These are phyloP conservation scores for Paramuricea clavata DNA, from an alignment of 92 coral and sea anemone genomes.

Conservation along the genomic window DNA sequence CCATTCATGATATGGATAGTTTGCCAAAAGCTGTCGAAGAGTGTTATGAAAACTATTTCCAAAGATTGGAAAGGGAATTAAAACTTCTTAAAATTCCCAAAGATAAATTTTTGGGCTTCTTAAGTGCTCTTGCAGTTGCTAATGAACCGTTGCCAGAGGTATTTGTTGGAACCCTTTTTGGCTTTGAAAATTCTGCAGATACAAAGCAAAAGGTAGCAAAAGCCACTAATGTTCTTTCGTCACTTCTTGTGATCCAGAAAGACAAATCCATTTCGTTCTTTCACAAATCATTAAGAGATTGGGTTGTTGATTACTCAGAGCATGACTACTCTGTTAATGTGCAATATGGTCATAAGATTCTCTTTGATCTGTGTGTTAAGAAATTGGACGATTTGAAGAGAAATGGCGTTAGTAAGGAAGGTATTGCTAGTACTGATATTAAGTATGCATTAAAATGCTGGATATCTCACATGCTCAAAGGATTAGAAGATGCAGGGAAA, in stretches of 20 bases:
- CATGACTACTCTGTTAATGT: conserved; percentile 60
- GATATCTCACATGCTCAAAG: conserved; percentile 54
- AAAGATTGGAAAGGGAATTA: conserved; percentile 44
- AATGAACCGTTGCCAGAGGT: conserved; percentile 63
- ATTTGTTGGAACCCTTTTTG: conserved; percentile 41
- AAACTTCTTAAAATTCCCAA: conserved; percentile 29
- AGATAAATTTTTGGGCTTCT: conserved; percentile 50
- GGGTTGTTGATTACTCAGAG: conserved; percentile 58
- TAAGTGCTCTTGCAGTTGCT: conserved; percentile 75
- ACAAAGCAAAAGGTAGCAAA: conserved; percentile 29
- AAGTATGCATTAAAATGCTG: conserved; percentile 73
- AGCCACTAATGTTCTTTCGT: conserved; percentile 51
- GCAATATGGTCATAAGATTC: conserved; percentile 57
- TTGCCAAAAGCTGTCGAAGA: conserved; percentile 74
- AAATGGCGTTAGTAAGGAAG: neutral
- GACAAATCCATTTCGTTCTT: conserved; percentile 61
- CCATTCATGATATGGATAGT: conserved; percentile 2
- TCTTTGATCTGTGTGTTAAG: conserved; percentile 55
- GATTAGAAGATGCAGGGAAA: neutral
- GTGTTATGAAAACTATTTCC: conserved; percentile 66
- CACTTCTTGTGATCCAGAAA: conserved; percentile 62
- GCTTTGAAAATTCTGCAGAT: neutral
- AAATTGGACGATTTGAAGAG: conserved; percentile 32
- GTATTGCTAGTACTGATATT: conserved; percentile 27
- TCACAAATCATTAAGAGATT: conserved; percentile 75